Percentiles rank a stretch among this genome's conserved stretches.
phyloP scores from a whole-genome alignment of 2,888 invertebrate genomes.

The Campopleginae sp. region DNA sequence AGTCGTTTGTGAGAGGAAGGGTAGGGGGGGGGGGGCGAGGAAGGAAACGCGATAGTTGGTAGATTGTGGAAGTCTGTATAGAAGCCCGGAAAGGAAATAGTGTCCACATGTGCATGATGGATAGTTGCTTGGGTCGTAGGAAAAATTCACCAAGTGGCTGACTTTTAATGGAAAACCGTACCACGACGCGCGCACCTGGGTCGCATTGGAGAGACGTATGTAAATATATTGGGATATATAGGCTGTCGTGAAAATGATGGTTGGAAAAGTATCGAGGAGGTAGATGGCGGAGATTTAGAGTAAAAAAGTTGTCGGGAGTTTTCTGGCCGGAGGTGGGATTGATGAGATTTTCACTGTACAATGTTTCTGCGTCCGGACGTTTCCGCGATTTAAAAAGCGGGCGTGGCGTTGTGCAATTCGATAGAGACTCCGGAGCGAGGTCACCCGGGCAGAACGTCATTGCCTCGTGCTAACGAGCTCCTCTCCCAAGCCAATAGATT shows the following conservation, averaged over 20 bases:
- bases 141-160: conserved; percentile 63
- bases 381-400: neutral
- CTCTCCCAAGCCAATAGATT: neutral
- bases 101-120: conserved; percentile 57
- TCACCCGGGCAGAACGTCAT: neutral
- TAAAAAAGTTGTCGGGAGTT: neutral
- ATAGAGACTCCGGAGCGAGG: neutral
- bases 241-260: neutral
- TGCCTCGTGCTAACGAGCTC: neutral
- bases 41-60: conserved; percentile 29
- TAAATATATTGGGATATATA: neutral
- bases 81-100: conserved; percentile 2
- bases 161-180: conserved; percentile 67
- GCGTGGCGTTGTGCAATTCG: neutral
- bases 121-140: conserved; percentile 54
- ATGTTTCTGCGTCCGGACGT: neutral
- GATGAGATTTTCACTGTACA: neutral
- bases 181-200: conserved; percentile 49
- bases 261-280: no score
- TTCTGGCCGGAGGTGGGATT: neutral
- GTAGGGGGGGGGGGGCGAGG: no score
- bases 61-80: neutral
- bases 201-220: conserved; percentile 1
- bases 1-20: neutral
- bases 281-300: neutral